Evolutionary conservation across 2,888 invertebrate species (phyloP).

Genomic region (Drosophila rellima): DNA sequence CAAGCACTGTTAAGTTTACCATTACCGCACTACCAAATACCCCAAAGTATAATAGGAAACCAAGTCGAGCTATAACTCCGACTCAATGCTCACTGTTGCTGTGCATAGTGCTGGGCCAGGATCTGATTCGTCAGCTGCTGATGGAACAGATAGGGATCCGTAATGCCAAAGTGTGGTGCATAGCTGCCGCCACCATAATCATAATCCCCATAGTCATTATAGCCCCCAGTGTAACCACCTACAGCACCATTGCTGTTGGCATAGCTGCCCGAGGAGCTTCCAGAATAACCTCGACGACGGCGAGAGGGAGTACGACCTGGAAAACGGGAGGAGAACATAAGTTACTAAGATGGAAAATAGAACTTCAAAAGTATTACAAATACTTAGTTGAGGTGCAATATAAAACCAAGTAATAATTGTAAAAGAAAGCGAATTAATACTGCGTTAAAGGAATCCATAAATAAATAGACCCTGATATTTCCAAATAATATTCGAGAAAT

Average conservation of each 20-base stretch:
- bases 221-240: constrained; percentile 55
- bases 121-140: constrained; percentile 83
- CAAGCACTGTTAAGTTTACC: constrained; percentile 49
- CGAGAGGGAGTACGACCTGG: constrained; percentile 36
- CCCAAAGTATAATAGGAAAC: background rate
- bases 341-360: background rate
- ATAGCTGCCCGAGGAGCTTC: constrained; percentile 62
- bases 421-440: too few species aligned
- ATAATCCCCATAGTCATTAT: constrained; percentile 68
- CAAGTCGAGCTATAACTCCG: background rate
- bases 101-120: constrained; percentile 80
- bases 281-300: constrained; percentile 56
- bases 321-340: background rate
- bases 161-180: constrained; percentile 78
- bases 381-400: background rate
- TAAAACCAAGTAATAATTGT: background rate
- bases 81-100: constrained; percentile 79
- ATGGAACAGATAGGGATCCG: constrained; percentile 83
- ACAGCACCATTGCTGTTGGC: constrained; percentile 51
- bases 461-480: too few species aligned
- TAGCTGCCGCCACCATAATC: constrained; percentile 58
- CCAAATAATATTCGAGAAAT: too few species aligned
- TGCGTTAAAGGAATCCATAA: too few species aligned
- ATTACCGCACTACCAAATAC: constrained; percentile 34
- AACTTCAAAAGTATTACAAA: background rate